Percentiles rank a stretch among this genome's conserved stretches.
These are phyloP conservation scores for Tetragnatha versicolor DNA, from an alignment of 1,140 invertebrate species.

Conservation along the genomic window DNA sequence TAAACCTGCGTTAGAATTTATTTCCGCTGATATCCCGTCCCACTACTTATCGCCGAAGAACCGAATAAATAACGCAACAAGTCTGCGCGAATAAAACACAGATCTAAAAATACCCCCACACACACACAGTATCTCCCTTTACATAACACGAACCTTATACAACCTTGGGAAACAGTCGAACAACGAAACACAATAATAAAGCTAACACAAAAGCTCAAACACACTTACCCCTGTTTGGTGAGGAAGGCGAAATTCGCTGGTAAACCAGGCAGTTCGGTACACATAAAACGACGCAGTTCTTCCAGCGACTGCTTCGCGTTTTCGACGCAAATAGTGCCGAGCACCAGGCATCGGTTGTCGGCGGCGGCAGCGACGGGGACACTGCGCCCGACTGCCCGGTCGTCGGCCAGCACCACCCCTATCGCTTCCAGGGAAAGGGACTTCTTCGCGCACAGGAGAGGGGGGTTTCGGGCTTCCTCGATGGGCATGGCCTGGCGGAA, in stretches of 20 bases:
- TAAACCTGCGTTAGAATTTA: no score
- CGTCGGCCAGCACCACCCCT: constrained; percentile 40
- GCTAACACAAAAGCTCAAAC: not conserved
- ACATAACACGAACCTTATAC: no score
- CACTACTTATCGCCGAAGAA: no score
- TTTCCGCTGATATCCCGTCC: no score
- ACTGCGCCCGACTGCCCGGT: constrained; percentile 13
- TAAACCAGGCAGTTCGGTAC: constrained; percentile 51
- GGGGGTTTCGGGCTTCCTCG: not conserved
- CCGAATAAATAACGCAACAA: no score
- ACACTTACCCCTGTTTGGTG: constrained; percentile 60
- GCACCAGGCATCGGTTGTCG: not conserved
- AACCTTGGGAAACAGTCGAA: no score
- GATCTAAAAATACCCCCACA: no score
- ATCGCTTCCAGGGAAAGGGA: constrained; percentile 31
- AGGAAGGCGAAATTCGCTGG: constrained; percentile 59
- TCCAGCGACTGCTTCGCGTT: constrained; percentile 1
- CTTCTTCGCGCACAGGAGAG: not conserved
- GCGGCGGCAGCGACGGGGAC: not conserved
- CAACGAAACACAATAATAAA: no score
- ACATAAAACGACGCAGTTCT: constrained; percentile 48
- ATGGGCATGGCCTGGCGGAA: no score
- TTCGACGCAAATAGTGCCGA: constrained; percentile 51
- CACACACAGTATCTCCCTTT: no score
- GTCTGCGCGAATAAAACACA: no score